These are phyloP conservation scores for Heliconius aoede DNA, from an alignment of 2,888 invertebrate species.

Conservation along the genomic window DNA sequence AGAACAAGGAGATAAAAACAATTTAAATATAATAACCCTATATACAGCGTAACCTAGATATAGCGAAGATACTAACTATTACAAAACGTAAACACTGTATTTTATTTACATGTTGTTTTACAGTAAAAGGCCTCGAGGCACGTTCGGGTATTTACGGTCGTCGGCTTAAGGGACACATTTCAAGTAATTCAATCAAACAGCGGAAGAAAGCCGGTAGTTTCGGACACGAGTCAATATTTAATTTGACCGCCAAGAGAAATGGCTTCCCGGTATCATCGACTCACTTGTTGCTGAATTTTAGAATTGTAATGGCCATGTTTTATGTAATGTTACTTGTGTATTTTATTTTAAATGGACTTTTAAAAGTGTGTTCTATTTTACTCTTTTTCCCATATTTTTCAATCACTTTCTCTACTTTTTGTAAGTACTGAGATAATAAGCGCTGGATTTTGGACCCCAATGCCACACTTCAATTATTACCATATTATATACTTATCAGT, in stretches of 20 bases:
- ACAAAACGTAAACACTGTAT: slow-evolving; percentile 14
- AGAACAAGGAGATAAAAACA: neutral
- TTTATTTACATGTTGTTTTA: slow-evolving; percentile 13
- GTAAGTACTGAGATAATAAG: too few relatives aligned
- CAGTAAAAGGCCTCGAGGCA: slow-evolving; percentile 19
- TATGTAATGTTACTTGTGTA: neutral
- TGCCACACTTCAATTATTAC: too few relatives aligned
- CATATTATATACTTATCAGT: too few relatives aligned
- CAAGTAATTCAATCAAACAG: slow-evolving; percentile 34
- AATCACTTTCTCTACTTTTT: too few relatives aligned
- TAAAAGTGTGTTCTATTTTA: neutral
- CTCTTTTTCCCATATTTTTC: neutral
- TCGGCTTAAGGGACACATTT: slow-evolving; percentile 29
- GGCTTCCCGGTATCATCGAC: slow-evolving; percentile 23
- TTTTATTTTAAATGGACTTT: neutral
- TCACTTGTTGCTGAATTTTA: slow-evolving; percentile 39
- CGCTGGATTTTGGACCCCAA: too few relatives aligned
- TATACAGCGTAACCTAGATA: too few relatives aligned
- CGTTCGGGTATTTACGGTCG: slow-evolving; percentile 23
- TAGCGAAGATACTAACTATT: neutral
- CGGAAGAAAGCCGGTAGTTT: slow-evolving; percentile 32
- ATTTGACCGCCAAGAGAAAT: slow-evolving; percentile 38
- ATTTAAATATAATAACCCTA: neutral
- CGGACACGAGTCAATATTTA: slow-evolving; percentile 44
- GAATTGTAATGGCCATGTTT: neutral